phyloP scores from a whole-genome alignment of 2,797 vertebrate genomes.

The Cryptoblepharus egeriae region DNA sequence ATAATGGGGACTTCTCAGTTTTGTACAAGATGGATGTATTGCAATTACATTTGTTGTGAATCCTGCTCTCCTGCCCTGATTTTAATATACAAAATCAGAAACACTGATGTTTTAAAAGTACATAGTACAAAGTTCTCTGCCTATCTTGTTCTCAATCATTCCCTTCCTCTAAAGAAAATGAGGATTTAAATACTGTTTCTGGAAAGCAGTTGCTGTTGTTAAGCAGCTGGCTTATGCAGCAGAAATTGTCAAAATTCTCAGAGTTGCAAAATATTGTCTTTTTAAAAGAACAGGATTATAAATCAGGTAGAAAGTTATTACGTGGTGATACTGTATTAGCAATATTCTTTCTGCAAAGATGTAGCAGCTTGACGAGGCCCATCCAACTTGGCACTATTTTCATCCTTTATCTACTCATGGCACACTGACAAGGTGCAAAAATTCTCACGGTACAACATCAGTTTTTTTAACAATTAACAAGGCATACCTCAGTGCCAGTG shows the following conservation, averaged over 20 bases:
- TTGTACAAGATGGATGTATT: background rate
- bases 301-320: slow-evolving; percentile 27
- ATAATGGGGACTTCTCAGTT: slow-evolving; percentile 22
- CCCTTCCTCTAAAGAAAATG: slow-evolving; percentile 35
- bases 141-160: slow-evolving; percentile 41
- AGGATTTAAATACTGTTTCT: slow-evolving; percentile 60
- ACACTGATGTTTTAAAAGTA: background rate
- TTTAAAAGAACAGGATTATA: slow-evolving; percentile 57
- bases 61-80: background rate
- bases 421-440: too few species aligned
- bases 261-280: slow-evolving; percentile 52
- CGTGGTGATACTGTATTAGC: slow-evolving; percentile 57
- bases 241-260: slow-evolving; percentile 68
- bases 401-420: too few species aligned
- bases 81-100: slow-evolving; percentile 25
- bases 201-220: slow-evolving; percentile 71
- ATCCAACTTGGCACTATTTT: slow-evolving; percentile 25
- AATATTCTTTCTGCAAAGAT: slow-evolving; percentile 57
- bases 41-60: background rate
- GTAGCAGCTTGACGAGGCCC: slow-evolving; percentile 28
- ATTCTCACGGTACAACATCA: too few species aligned
- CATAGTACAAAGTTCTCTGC: slow-evolving; percentile 42
- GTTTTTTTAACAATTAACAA: too few species aligned
- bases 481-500: too few species aligned
- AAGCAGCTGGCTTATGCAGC: slow-evolving; percentile 68